Evolutionary conservation across 2,888 invertebrate genomes (phyloP).

Genomic region (Polietes domitor): DNA sequence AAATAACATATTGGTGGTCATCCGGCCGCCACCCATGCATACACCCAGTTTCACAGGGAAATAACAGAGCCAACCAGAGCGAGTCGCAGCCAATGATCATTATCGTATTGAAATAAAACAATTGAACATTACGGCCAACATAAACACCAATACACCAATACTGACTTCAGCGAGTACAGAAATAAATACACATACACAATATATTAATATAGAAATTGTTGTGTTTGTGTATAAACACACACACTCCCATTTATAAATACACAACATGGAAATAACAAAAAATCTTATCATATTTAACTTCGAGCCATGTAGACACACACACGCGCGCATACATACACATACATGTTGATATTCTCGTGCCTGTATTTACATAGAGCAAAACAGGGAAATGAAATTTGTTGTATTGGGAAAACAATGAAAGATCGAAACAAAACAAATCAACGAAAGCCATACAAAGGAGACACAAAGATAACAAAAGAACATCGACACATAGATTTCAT

Average conservation of each 20-base stretch:
- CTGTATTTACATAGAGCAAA: background rate
- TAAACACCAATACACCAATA: slow-evolving; percentile 40
- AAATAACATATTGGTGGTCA: slow-evolving; percentile 6
- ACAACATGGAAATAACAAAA: background rate
- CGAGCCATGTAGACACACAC: background rate
- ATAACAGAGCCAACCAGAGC: background rate
- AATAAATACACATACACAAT: background rate
- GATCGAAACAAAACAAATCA: background rate
- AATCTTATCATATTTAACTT: background rate
- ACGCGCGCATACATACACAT: too few relatives aligned
- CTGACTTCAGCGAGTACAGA: slow-evolving; percentile 26
- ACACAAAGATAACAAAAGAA: background rate
- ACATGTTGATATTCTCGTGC: too few relatives aligned
- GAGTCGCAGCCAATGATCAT: slow-evolving; percentile 5
- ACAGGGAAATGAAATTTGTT: background rate
- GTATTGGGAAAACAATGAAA: background rate
- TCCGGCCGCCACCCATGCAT: background rate
- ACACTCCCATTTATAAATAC: background rate
- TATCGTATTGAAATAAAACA: slow-evolving; percentile 34
- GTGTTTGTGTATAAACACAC: background rate
- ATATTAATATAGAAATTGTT: background rate
- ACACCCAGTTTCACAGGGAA: background rate
- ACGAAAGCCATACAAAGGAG: background rate
- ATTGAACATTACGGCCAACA: slow-evolving; percentile 51
- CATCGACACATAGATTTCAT: background rate